Base-by-base conservation (phyloP, 92 coral and sea anemone genomes). In the Zoanthus sansibaricus region DNA sequence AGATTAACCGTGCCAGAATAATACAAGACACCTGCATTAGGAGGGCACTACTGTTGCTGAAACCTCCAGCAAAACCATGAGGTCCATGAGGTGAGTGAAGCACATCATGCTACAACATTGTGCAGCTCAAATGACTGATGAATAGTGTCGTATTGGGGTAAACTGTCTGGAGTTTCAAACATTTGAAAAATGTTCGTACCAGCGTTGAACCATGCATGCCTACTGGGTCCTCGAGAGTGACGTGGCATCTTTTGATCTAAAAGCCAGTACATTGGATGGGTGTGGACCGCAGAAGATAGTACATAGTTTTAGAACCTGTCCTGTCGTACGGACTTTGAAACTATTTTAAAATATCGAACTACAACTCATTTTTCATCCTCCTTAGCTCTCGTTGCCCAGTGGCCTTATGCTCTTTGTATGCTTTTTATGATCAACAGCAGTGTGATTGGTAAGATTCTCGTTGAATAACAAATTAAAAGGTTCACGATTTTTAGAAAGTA, bases 151-250 rank as follows among this genome's bases (percentile, higher is more conserved):
- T 37, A 37, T 4, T 37, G 4, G 2, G 42, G 4, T 37, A 2
- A 2, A 37, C 2, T 37, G 4, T 2, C 42, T 0, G 4, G 42
- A 37, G 0, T 4, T 2, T 4, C 42, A 2, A 37, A 37, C 4
- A 2, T 37, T 75, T 58, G 84, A 79, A 66, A 86, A 86, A 67
- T 76, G 84, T 67, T 75, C 77, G 17, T 69, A 37, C 84, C 84
- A 75, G 66, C 89, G 71, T 51, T 55, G 68, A 55, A 69, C 56
- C 54, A 56, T 77, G 54, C 54, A 56, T 77, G 55, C 68, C 82
- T 55, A 25, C 46, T 25, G 45, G 80, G 14, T 73, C 59, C 21
- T 59, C 37, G 18, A 66, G 56, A 82, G 37, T 55, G 58, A 54
- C 13, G 87, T 20, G 2, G 68, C 66, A 69, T 83, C 87, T 45